Evolutionary conservation across 2,797 vertebrate species (phyloP).

Genomic region (Leptoclinus maculatus): DNA sequence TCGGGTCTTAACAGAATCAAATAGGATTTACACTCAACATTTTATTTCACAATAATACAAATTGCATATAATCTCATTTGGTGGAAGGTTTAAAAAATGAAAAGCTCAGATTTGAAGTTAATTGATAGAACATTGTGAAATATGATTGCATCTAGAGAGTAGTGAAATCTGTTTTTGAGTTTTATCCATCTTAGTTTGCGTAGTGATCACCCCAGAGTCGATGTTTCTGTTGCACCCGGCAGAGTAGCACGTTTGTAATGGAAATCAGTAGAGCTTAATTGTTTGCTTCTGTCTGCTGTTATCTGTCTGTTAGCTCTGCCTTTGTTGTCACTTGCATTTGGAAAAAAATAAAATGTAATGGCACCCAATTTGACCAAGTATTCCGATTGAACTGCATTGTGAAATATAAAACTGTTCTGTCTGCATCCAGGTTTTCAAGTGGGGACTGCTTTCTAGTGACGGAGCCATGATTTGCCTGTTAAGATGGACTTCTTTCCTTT

Average conservation of each 20-base stretch:
- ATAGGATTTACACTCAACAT: background rate
- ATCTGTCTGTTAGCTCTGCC: background rate
- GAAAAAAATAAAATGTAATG: slow-evolving; percentile 4
- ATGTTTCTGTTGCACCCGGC: background rate
- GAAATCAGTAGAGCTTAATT: background rate
- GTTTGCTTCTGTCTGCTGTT: slow-evolving; percentile 7
- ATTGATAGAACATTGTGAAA: background rate
- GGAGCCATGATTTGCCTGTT: slow-evolving; percentile 87
- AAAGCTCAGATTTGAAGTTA: background rate
- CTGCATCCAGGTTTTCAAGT: slow-evolving; percentile 83
- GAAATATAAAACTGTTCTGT: slow-evolving; percentile 43
- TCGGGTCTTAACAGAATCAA: background rate
- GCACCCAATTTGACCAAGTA: background rate
- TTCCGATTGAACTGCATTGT: slow-evolving; percentile 24
- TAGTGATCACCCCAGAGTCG: background rate
- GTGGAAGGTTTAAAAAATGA: background rate
- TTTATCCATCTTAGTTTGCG: background rate
- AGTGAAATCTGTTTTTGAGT: background rate
- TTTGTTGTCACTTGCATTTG: slow-evolving; percentile 9
- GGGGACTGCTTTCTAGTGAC: slow-evolving; percentile 78
- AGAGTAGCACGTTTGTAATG: background rate
- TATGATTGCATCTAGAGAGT: background rate
- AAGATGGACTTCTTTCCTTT: slow-evolving; percentile 87
- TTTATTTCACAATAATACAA: slow-evolving; percentile 4
- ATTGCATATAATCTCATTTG: background rate